Conservation (phyloP, 2,888 invertebrate genomes). For the Masnerella sp. region DNA sequence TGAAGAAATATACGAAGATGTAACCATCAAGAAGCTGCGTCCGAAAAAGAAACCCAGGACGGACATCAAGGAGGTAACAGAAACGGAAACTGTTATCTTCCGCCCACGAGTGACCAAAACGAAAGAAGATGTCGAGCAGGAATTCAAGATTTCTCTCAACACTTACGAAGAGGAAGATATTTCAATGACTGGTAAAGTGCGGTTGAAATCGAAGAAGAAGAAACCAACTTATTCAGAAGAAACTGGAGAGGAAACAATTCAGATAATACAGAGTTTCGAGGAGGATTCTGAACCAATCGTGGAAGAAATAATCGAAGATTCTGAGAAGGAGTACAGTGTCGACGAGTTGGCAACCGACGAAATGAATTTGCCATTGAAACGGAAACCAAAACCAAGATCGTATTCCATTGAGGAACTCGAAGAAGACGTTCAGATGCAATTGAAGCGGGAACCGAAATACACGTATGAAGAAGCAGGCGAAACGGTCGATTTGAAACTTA, state of each 20-base stretch:
- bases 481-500: slow-evolving; percentile 84
- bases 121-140: slow-evolving; percentile 92
- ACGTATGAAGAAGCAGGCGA: slow-evolving; percentile 80
- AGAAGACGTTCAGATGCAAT: slow-evolving; percentile 77
- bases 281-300: slow-evolving; percentile 81
- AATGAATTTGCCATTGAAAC: slow-evolving; percentile 73
- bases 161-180: slow-evolving; percentile 93
- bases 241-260: slow-evolving; percentile 86
- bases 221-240: slow-evolving; percentile 88
- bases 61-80: slow-evolving; percentile 85
- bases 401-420: slow-evolving; percentile 80
- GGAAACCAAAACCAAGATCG: slow-evolving; percentile 71
- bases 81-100: slow-evolving; percentile 88
- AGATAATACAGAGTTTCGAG: slow-evolving; percentile 83
- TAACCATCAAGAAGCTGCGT: slow-evolving; percentile 87
- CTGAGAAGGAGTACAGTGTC: slow-evolving; percentile 80
- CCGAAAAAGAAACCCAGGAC: slow-evolving; percentile 82
- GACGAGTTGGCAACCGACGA: slow-evolving; percentile 75
- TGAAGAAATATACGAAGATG: slow-evolving; percentile 83
- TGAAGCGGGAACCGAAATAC: slow-evolving; percentile 77
- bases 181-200: slow-evolving; percentile 90
- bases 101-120: slow-evolving; percentile 87
- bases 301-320: slow-evolving; percentile 84
- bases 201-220: slow-evolving; percentile 84
- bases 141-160: slow-evolving; percentile 91